Evolutionary conservation across 2,113 vertebrate species (phyloP), one percentile per base, ranked within the genome.

Genomic region (Lontra canadensis): DNA sequence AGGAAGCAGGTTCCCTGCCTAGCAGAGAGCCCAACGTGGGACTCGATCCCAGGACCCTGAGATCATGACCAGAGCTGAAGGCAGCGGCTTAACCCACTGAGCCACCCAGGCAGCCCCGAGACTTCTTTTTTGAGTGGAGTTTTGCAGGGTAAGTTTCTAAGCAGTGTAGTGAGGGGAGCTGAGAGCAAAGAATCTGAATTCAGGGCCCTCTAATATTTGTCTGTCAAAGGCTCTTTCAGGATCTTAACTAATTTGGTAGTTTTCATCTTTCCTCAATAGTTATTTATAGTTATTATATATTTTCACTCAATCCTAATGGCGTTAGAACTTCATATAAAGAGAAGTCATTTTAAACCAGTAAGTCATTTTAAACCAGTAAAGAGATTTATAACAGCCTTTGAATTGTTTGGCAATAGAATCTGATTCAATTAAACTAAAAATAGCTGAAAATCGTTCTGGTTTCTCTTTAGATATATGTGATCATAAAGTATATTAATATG

Each of bases 261-360:
- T 76, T 55, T 95, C 47, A 39, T 49, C 26, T 89, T 2, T 61
- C 79, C n/a, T 83, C 0, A 82, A 15, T 34, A 92, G 42, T 21
- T n/a, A 91, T 84, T 94, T 7, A 14, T 36, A 82, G 7, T 34
- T 76, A 13, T 7, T 55, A 20, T 71, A 7, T 42, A 6, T 78
- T 81, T 93, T 73, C 25, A 79, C 4, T 73, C 9, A 79, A 57
- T 69, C 17, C 42, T 90, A 47, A 67, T 44, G 13, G 3, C 1
- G 7, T 67, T 55, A 44, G 20, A 39, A 21, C 17, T 10, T 42
- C 21, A 47, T 71, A 13, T 44, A 61, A 57, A 49, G 14, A 93
- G 39, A 89, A 85, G 44, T 84, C 36, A 49, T 84, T 90, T 84
- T 96, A 95, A 96, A 65, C 9, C 7, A 69, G 7, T 67, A 81